Evolutionary conservation across 2,888 invertebrate genomes (phyloP).

Genomic region (Spialia ferax): DNA sequence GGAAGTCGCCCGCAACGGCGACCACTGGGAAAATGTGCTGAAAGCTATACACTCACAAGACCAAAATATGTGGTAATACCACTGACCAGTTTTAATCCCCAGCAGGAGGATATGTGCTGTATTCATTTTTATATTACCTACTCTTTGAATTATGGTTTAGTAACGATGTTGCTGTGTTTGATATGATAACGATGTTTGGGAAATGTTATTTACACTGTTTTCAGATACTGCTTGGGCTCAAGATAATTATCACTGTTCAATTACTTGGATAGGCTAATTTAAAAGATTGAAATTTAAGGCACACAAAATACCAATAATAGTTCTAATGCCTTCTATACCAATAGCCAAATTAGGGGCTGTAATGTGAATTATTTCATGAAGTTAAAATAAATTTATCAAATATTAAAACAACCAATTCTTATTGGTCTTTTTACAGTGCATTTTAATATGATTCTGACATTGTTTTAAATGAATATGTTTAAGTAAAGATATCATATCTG

Average conservation of each 20-base stretch:
- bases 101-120: constrained; percentile 76
- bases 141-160: constrained; percentile 45
- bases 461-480: background rate
- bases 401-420: no score
- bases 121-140: constrained; percentile 74
- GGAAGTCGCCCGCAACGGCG: constrained; percentile 88
- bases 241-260: no score
- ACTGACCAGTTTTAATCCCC: constrained; percentile 66
- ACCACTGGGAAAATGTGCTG: constrained; percentile 89
- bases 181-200: background rate
- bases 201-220: no score
- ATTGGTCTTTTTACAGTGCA: no score
- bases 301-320: no score
- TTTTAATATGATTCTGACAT: constrained; percentile 21
- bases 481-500: background rate
- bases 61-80: constrained; percentile 85
- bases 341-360: no score
- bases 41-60: constrained; percentile 84
- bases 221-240: no score
- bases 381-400: no score
- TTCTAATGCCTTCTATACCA: no score
- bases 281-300: no score
- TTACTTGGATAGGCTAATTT: no score
- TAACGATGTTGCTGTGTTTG: background rate
- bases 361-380: no score